These are phyloP conservation scores for Argyra leucocephala DNA, from an alignment of 2,888 invertebrate genomes.

Conservation along the genomic window DNA sequence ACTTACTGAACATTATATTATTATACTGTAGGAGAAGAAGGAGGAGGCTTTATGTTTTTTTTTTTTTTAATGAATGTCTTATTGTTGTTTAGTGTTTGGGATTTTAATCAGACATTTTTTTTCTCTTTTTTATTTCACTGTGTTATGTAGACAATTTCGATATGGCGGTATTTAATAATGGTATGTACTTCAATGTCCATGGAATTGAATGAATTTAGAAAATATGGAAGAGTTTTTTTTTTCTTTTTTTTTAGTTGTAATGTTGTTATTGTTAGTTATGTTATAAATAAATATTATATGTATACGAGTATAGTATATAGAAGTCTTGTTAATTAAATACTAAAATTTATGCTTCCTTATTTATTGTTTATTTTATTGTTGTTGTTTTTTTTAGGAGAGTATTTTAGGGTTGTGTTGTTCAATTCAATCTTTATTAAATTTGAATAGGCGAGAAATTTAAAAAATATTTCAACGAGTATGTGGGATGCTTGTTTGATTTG, in stretches of 20 bases:
- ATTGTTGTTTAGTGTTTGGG: neutral
- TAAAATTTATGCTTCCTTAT: slow-evolving; percentile 3
- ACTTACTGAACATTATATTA: no score
- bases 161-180: slow-evolving; percentile 4
- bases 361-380: neutral
- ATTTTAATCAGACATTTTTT: no score
- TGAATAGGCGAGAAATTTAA: neutral
- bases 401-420: no score
- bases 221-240: neutral
- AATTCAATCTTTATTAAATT: neutral
- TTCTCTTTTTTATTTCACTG: neutral
- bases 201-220: neutral
- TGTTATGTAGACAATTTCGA: neutral
- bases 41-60: neutral
- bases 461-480: no score
- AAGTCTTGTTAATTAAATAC: neutral
- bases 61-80: neutral
- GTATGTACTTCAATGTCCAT: no score
- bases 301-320: neutral
- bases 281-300: no score
- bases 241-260: no score
- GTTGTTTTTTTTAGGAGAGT: neutral
- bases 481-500: neutral
- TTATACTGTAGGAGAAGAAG: no score
- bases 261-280: no score